Conservation (phyloP, 2,113 vertebrate genomes). For the Camelus bactrianus region DNA sequence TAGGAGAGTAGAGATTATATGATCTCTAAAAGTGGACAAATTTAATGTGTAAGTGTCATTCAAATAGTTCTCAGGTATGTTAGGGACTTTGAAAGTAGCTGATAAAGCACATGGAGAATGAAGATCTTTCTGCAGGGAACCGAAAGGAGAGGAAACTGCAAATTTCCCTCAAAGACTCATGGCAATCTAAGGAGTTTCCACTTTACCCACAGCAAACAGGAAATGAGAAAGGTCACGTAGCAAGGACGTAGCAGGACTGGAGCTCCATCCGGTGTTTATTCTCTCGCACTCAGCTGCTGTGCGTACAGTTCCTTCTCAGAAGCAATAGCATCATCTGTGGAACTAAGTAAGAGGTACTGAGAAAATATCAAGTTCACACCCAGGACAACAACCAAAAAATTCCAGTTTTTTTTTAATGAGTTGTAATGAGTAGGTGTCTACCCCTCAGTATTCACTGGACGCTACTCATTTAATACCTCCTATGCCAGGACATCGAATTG, state of each 20-base stretch:
- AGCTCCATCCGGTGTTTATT: neutral
- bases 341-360: neutral
- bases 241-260: neutral
- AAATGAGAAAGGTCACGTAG: neutral
- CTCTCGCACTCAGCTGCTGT: neutral
- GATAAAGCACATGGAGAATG: neutral
- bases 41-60: neutral
- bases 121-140: neutral
- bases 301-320: neutral
- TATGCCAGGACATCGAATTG: neutral
- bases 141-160: neutral
- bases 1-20: neutral
- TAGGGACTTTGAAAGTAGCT: neutral
- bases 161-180: neutral
- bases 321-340: neutral
- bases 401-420: neutral
- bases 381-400: neutral
- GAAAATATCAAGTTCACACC: neutral
- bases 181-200: neutral
- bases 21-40: neutral
- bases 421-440: conserved; percentile 14
- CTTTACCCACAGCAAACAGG: neutral
- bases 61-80: neutral
- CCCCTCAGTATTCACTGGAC: neutral
- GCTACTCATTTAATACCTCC: conserved; percentile 45